Evolutionary conservation across 1,140 invertebrate species (phyloP), one percentile per base, ranked within the genome.

Genomic region (Battus philenor): DNA sequence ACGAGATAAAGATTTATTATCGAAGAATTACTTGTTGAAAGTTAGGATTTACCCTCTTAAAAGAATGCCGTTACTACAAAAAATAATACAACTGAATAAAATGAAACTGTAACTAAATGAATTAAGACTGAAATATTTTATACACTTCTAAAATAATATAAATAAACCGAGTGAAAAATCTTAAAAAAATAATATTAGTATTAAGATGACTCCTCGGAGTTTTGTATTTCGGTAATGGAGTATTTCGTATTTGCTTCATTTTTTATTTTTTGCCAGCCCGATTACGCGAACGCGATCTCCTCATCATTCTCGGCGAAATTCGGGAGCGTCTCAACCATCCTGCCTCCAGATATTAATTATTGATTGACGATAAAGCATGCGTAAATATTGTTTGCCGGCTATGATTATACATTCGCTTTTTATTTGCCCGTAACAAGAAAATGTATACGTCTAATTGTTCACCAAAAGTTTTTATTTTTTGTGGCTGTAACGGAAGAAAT

Each of bases 161-260:
- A n/a, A n/a, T n/a, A n/a, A n/a, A n/a, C n/a, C n/a, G n/a, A n/a
- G n/a, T n/a, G n/a, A n/a, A n/a, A n/a, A n/a, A n/a, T n/a, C n/a
- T n/a, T n/a, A n/a, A n/a, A n/a, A n/a, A n/a, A n/a, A n/a, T n/a
- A n/a, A n/a, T 49, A 45, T 51, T 44, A 44, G 22, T 17, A 22
- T 33, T 24, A 59, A 36, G 44, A 27, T 67, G 45, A 41, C 76
- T 84, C 80, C 54, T 77, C 48, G 44, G 60, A 24, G 32, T 46
- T 13, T 64, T 50, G 32, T 59, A 41, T 50, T 44, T 58, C 62
- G 45, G 75, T 82, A 85, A 85, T 85, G 78, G 75, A 81, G 78
- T 79, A 82, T 82, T 84, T 84, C 78, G 76, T 82, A 84, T 85
- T 85, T 82, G 78, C 70, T 75, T 82, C 78, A 82, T 82, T 85